A percentile compares a stretch with the other conserved stretches of the same genome.
Conservation (phyloP, 2,113 vertebrate genomes). For the Ahaetulla prasina region DNA sequence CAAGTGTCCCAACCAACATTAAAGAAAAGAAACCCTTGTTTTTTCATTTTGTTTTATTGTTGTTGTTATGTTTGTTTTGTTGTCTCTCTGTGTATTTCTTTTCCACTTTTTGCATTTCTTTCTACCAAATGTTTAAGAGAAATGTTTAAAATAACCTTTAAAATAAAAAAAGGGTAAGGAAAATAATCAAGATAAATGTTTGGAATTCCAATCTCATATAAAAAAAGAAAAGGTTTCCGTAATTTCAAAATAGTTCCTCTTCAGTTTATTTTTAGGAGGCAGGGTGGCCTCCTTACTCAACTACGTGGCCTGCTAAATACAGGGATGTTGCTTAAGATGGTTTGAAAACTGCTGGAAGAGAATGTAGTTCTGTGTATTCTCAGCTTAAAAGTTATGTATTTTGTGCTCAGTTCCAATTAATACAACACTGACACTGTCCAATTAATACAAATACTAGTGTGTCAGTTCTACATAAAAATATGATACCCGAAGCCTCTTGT, state of each 20-base stretch:
- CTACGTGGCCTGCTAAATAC: too few species aligned
- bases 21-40: neutral
- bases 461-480: neutral
- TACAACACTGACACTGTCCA: too few species aligned
- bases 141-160: neutral
- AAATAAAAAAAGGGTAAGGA: neutral
- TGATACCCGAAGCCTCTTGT: neutral
- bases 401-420: neutral
- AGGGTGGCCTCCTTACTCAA: neutral
- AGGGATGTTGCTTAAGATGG: neutral
- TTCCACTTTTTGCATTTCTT: neutral
- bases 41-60: neutral
- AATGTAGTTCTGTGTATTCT: neutral
- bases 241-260: neutral
- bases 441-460: neutral
- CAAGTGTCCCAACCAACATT: neutral
- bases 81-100: neutral
- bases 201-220: neutral
- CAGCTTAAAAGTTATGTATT: neutral
- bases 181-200: neutral
- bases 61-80: neutral
- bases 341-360: neutral
- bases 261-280: too few species aligned
- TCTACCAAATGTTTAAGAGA: neutral
- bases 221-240: neutral